phyloP scores from a whole-genome alignment of 2,888 invertebrate species.

The Drosophila mettleri region DNA sequence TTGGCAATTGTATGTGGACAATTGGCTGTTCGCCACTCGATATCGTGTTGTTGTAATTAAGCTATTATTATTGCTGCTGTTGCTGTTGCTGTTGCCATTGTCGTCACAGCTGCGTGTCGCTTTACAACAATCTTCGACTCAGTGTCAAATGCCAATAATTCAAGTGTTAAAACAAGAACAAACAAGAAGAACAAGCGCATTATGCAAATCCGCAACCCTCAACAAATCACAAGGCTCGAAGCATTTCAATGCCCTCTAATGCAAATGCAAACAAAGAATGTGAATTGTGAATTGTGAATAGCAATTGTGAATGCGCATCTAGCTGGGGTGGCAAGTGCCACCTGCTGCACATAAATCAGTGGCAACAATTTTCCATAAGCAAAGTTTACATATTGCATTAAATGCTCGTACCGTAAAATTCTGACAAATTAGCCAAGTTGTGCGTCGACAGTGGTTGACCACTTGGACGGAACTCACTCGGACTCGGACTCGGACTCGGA shows the following conservation, averaged over 20 bases:
- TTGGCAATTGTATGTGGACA: slow-evolving; percentile 75
- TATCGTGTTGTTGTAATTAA: slow-evolving; percentile 75
- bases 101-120: slow-evolving; percentile 37
- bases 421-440: slow-evolving; percentile 43
- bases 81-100: slow-evolving; percentile 3
- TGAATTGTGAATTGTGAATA: neutral
- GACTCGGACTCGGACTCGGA: neutral
- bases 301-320: neutral
- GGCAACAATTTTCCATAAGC: slow-evolving; percentile 35
- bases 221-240: slow-evolving; percentile 3
- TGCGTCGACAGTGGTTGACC: slow-evolving; percentile 55
- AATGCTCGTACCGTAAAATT: slow-evolving; percentile 30
- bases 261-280: slow-evolving; percentile 69
- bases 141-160: slow-evolving; percentile 68
- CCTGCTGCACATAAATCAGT: slow-evolving; percentile 66
- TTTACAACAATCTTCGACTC: slow-evolving; percentile 30
- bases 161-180: slow-evolving; percentile 72
- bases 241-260: slow-evolving; percentile 46
- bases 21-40: slow-evolving; percentile 65
- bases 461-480: slow-evolving; percentile 32
- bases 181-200: slow-evolving; percentile 53
- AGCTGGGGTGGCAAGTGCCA: slow-evolving; percentile 43
- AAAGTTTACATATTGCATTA: slow-evolving; percentile 59
- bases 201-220: slow-evolving; percentile 71
- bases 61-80: slow-evolving; percentile 53